Conservation (phyloP, 2,888 invertebrate genomes). For the Orthosia incerta region DNA sequence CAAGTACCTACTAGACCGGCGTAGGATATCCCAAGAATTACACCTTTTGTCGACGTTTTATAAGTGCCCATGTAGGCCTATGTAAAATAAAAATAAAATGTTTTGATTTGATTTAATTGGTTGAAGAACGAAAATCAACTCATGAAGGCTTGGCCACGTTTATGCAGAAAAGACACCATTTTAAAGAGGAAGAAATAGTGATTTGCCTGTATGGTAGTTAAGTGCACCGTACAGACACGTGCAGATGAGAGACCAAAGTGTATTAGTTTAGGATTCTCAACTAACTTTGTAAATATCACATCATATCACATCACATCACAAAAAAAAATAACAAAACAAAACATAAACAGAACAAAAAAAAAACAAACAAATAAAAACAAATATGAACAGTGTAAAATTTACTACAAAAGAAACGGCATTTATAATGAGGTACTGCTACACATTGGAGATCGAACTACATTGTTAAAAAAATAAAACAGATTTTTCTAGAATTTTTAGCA, state of each 20-base stretch:
- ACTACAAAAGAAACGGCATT: slow-evolving; percentile 52
- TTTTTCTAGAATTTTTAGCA: no score
- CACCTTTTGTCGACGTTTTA: no score
- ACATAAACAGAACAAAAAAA: no score
- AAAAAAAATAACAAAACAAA: no score
- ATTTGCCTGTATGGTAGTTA: slow-evolving; percentile 1
- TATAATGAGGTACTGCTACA: slow-evolving; percentile 55
- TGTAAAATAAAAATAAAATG: no score
- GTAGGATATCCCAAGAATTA: no score
- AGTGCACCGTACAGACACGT: slow-evolving; percentile 22
- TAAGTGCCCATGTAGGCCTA: no score
- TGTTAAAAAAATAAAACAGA: background rate
- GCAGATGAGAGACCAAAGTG: background rate
- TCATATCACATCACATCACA: no score
- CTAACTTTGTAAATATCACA: slow-evolving; percentile 55
- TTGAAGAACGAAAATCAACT: no score
- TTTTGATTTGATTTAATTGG: no score
- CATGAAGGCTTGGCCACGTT: background rate
- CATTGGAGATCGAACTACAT: background rate
- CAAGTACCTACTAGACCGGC: no score
- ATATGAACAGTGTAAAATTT: slow-evolving; percentile 60
- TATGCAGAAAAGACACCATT: background rate
- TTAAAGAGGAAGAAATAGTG: background rate
- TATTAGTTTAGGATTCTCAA: slow-evolving; percentile 64
- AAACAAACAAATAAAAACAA: no score